These are phyloP conservation scores for Mus pahari DNA, from an alignment of 2,113 vertebrate species.

Conservation along the genomic window DNA sequence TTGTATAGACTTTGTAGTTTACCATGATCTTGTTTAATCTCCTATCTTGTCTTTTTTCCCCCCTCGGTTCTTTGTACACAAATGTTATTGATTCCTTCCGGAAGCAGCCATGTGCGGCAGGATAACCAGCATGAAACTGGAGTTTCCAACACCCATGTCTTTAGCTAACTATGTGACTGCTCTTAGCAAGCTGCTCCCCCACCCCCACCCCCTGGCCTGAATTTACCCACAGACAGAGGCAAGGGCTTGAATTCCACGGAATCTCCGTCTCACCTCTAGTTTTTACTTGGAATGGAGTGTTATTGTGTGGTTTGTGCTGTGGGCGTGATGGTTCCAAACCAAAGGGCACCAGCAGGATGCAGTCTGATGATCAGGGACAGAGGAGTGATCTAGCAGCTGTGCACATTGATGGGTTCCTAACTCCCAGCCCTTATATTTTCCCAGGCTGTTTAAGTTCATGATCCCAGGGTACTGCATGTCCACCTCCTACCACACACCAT, in stretches of 20 bases:
- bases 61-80: constrained; percentile 66
- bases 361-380: constrained; percentile 61
- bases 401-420: not conserved
- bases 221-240: constrained; percentile 15
- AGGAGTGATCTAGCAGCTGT: constrained; percentile 48
- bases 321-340: constrained; percentile 58
- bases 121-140: constrained; percentile 20
- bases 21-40: constrained; percentile 69
- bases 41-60: constrained; percentile 51
- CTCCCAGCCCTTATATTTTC: not conserved
- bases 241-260: constrained; percentile 1
- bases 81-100: constrained; percentile 69
- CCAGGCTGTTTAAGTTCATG: constrained; percentile 65
- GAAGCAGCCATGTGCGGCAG: constrained; percentile 56
- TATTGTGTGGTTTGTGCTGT: constrained; percentile 51
- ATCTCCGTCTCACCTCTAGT: not conserved
- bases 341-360: constrained; percentile 62
- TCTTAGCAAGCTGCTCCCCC: not conserved
- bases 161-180: not conserved
- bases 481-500: not conserved
- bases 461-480: constrained; percentile 20
- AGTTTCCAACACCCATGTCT: constrained; percentile 50
- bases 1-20: constrained; percentile 69
- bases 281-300: constrained; percentile 24
- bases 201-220: not conserved